Evolutionary conservation across 2,797 vertebrate species (phyloP), one percentile per base, ranked within the genome.

Genomic region (Ciconia nigra): DNA sequence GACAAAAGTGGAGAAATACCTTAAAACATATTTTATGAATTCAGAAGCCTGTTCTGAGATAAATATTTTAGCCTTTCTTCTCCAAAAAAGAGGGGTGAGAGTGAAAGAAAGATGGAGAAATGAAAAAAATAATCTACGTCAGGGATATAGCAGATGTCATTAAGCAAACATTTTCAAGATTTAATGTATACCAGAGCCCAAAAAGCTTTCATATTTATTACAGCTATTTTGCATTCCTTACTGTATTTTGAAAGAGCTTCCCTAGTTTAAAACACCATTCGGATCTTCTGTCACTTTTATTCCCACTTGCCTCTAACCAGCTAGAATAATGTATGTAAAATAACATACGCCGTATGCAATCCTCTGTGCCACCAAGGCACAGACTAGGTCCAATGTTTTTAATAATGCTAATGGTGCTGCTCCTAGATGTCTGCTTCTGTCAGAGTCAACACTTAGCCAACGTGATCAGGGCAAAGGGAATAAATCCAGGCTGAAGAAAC

Each of bases 21-120:
- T 67, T 79, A 39, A 90, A 94, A 80, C 5, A 2, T n/a, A 78
- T 69, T 92, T 96, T 85, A 89, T 52, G 8, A 87, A 89, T 76
- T 74, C 28, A 39, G 28, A 51, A 86, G 21, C 46, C 37, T 83
- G 24, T 74, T 87, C 54, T 16, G 54, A 84, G 74, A 93, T 52
- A 83, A 96, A 78, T 93, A 89, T 94, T 96, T 92, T n/a, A 92
- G 62, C 28, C 28, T 61, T 95, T 85, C 29, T 90, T 82, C 63
- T 83, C 39, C 28, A 89, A 58, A 87, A 86, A 81, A 83, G 51
- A 79, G 33, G 17, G 15, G 3, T 61, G 35, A 80, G 63, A 63
- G 17, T 65, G 29, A 51, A 80, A 93, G 58, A 81, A 82, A 89
- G 41, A 80, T 15, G 3, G 35, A 76, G 57, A 91, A 93, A 91